A percentile compares a stretch with the other conserved stretches of the same genome.
These are phyloP conservation scores for Caenorhabditis auriculariae DNA, from an alignment of 2,888 invertebrate genomes.

Conservation along the genomic window DNA sequence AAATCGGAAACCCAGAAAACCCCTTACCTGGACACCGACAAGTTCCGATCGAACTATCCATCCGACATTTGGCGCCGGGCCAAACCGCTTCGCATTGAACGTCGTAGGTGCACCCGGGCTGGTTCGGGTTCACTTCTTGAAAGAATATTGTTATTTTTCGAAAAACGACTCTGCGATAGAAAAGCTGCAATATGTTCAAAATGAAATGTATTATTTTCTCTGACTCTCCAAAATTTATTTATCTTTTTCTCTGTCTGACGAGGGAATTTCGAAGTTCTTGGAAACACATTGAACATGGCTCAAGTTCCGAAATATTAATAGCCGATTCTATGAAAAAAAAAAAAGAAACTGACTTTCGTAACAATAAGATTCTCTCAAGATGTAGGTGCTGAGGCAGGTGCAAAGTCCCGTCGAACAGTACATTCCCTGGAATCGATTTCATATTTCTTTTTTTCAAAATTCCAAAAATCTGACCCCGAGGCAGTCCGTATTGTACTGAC, in stretches of 20 bases:
- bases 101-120: constrained; percentile 50
- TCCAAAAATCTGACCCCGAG: constrained; percentile 25
- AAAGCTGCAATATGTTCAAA: not conserved
- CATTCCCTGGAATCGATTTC: constrained; percentile 40
- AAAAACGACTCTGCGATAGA: not conserved
- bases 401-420: constrained; percentile 47
- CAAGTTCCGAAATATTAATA: too few species aligned
- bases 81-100: constrained; percentile 51
- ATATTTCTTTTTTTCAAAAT: not conserved
- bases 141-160: not conserved
- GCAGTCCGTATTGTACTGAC: constrained; percentile 51
- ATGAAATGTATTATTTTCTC: too few species aligned
- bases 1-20: not conserved
- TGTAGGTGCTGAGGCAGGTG: constrained; percentile 45
- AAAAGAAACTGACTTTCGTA: constrained; percentile 40
- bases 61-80: constrained; percentile 48
- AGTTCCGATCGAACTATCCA: constrained; percentile 47
- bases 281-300: too few species aligned
- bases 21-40: constrained; percentile 39
- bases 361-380: constrained; percentile 45
- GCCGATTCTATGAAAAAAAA: not conserved
- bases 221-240: too few species aligned
- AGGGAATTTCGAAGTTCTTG: too few species aligned
- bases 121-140: constrained; percentile 53
- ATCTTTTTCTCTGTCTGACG: too few species aligned